Evolutionary conservation across 2,797 vertebrate species (phyloP).

Genomic region (Anguilla pacifica): DNA sequence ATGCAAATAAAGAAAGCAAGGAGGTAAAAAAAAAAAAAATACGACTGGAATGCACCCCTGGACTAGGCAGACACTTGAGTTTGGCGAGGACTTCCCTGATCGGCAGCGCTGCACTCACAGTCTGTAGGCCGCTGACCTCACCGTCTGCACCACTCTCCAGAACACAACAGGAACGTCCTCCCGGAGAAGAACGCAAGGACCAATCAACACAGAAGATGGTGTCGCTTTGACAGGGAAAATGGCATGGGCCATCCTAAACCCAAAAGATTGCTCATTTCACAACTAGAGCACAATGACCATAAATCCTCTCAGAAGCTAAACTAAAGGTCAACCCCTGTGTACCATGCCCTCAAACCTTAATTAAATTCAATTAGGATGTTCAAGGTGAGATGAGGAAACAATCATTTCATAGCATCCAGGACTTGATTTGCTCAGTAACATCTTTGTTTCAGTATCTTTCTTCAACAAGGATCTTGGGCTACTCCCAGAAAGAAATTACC

Average conservation of each 20-base stretch:
- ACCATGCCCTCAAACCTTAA: neutral
- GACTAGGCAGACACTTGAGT: neutral
- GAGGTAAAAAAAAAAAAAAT: too few relatives aligned
- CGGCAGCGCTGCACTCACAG: neutral
- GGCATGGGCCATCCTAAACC: neutral
- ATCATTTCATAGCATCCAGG: neutral
- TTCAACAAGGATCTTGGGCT: neutral
- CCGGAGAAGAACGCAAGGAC: neutral
- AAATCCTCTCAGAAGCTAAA: neutral
- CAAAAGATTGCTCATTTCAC: neutral
- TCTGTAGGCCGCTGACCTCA: neutral
- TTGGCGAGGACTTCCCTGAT: neutral
- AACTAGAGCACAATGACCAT: neutral
- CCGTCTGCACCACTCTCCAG: neutral
- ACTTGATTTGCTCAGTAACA: neutral
- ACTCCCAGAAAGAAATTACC: neutral
- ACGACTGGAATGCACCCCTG: neutral
- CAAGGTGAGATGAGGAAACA: neutral
- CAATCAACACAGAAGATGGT: neutral
- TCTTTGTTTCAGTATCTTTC: neutral
- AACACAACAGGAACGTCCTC: neutral
- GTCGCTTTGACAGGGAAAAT: neutral
- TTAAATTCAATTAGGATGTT: neutral
- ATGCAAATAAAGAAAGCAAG: too few relatives aligned
- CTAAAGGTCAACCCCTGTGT: neutral